A percentile compares a stretch with the other conserved stretches of the same genome.
phyloP scores from a whole-genome alignment of 2,797 vertebrate genomes.

The Gambusia yucatana region DNA sequence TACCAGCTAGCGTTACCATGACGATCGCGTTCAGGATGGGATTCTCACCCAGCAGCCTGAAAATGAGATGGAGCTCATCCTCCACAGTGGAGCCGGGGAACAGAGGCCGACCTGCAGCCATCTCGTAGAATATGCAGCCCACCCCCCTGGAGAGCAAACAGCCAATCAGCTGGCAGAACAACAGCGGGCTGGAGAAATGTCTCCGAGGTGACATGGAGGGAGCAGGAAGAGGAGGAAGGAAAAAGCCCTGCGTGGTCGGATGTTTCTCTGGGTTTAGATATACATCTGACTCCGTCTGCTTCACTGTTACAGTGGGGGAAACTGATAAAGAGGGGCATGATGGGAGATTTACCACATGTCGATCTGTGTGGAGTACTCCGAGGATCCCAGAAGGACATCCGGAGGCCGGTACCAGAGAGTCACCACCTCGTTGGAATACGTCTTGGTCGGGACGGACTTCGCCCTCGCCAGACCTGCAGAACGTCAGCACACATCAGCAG shows the following conservation, averaged over 20 bases:
- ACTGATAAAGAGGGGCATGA: neutral
- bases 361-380: slow-evolving; percentile 96
- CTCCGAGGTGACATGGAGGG: neutral
- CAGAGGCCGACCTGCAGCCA: slow-evolving; percentile 97
- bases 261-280: neutral
- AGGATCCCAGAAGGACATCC: slow-evolving; percentile 93
- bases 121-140: slow-evolving; percentile 95
- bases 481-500: neutral
- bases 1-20: neutral
- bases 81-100: slow-evolving; percentile 98
- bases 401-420: slow-evolving; percentile 97
- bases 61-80: slow-evolving; percentile 98
- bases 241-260: neutral
- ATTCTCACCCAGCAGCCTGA: slow-evolving; percentile 92
- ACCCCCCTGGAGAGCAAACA: slow-evolving; percentile 59
- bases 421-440: slow-evolving; percentile 96
- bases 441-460: slow-evolving; percentile 95
- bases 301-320: neutral
- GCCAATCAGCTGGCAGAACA: neutral
- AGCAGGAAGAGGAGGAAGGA: neutral
- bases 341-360: slow-evolving; percentile 90
- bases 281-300: neutral
- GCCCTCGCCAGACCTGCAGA: slow-evolving; percentile 83
- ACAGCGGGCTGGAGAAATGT: neutral
- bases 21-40: neutral